These are phyloP conservation scores for Drosophila parthenogenetica DNA, from an alignment of 2,888 invertebrate genomes.

Conservation along the genomic window DNA sequence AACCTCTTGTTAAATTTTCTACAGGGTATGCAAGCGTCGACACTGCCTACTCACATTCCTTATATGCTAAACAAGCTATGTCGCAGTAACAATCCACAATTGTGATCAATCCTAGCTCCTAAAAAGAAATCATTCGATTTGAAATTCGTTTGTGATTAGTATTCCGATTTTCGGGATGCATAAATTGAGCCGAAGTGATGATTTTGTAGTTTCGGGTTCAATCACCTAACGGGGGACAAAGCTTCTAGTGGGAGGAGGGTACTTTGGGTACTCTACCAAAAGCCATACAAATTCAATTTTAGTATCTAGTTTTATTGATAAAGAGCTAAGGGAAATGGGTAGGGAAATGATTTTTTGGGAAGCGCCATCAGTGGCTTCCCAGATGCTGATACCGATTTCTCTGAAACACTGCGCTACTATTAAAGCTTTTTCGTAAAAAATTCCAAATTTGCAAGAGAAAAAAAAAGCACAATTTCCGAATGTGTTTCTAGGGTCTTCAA, in stretches of 20 bases:
- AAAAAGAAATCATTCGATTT: slow-evolving; percentile 16
- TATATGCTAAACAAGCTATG: slow-evolving; percentile 39
- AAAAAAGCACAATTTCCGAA: neutral
- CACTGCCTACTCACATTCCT: neutral
- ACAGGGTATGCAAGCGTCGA: neutral
- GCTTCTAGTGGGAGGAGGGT: neutral
- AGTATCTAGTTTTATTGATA: neutral
- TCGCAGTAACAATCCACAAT: slow-evolving; percentile 14
- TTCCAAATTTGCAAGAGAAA: slow-evolving; percentile 8
- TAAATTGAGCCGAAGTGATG: slow-evolving; percentile 33
- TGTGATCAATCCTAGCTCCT: slow-evolving; percentile 12
- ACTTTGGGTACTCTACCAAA: neutral
- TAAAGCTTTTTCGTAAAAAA: slow-evolving; percentile 5
- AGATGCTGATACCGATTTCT: neutral
- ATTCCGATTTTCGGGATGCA: slow-evolving; percentile 43
- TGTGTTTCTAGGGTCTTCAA: neutral
- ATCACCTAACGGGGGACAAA: slow-evolving; percentile 44
- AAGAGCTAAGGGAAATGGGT: neutral
- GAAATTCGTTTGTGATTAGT: slow-evolving; percentile 28
- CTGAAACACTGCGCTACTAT: neutral
- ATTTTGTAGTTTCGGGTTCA: slow-evolving; percentile 25
- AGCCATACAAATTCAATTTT: slow-evolving; percentile 49
- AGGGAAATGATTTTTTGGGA: neutral
- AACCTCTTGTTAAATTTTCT: too few relatives aligned
- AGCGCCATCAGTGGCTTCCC: slow-evolving; percentile 41